A percentile compares a stretch with the other conserved stretches of the same genome.
Conservation (phyloP, 2,888 invertebrate genomes). For the Beris chalybata region DNA sequence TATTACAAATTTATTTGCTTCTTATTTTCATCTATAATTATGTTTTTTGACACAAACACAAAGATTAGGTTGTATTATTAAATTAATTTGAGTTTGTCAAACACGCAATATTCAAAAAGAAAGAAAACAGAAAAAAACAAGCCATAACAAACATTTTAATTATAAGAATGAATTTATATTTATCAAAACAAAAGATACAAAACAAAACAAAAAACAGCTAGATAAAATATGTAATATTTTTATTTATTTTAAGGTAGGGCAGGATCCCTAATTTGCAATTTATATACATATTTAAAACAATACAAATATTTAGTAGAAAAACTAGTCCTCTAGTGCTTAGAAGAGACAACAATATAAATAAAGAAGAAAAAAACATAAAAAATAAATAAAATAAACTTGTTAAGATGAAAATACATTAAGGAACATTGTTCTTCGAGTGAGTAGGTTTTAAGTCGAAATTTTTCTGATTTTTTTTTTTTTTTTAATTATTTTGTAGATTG, state of each 20-base stretch:
- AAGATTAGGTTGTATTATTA: background rate
- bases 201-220: background rate
- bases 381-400: constrained; percentile 11
- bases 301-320: constrained; percentile 36
- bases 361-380: background rate
- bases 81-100: background rate
- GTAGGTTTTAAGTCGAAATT: constrained; percentile 18
- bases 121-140: constrained; percentile 1
- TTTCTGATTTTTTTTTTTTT: background rate
- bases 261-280: constrained; percentile 40
- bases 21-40: too few relatives aligned
- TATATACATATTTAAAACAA: constrained; percentile 35
- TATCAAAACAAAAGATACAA: background rate
- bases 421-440: constrained; percentile 20
- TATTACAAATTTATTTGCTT: too few relatives aligned
- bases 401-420: constrained; percentile 19
- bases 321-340: constrained; percentile 29
- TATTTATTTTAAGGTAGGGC: constrained; percentile 39
- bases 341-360: constrained; percentile 3
- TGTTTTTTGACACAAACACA: background rate
- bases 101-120: background rate
- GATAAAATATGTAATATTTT: constrained; percentile 21
- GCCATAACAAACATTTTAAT: background rate
- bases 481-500: too few relatives aligned
- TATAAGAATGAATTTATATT: background rate